Percentiles rank a stretch among this genome's conserved stretches.
Conservation (phyloP, 2,888 invertebrate species). For the Pseudococcus viburni region DNA sequence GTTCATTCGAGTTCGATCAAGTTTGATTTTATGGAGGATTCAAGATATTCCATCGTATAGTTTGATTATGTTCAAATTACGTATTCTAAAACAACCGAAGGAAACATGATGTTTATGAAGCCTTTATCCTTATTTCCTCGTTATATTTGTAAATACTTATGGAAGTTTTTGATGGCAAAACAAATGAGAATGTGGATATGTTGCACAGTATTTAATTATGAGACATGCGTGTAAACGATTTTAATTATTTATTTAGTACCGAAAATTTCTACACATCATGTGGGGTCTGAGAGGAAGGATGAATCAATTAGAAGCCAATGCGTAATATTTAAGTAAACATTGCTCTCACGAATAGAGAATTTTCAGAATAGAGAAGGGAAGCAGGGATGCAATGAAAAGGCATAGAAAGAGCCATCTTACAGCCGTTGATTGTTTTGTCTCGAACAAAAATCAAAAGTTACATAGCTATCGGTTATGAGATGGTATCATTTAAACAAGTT, state of each 20-base stretch:
- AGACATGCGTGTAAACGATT: too few relatives aligned
- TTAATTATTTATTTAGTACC: neutral
- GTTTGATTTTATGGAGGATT: neutral
- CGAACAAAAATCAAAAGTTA: slow-evolving; percentile 2
- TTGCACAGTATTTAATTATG: neutral
- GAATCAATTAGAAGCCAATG: neutral
- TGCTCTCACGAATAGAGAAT: neutral
- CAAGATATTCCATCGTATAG: neutral
- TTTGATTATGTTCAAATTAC: neutral
- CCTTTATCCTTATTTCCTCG: neutral
- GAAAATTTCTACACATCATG: neutral
- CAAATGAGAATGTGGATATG: neutral
- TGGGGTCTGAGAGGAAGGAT: neutral
- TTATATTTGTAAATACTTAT: neutral
- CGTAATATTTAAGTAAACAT: neutral
- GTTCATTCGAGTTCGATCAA: neutral
- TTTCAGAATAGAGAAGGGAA: neutral
- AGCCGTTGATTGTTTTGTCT: neutral
- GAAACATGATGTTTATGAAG: neutral
- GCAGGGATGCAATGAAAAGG: neutral
- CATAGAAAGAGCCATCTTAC: neutral
- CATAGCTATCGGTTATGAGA: slow-evolving; percentile 29
- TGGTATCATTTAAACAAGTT: neutral
- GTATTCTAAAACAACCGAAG: neutral
- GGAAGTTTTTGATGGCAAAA: neutral